These are phyloP conservation scores for Callospermophilus lateralis DNA, from an alignment of 2,113 vertebrate genomes.

Conservation along the genomic window DNA sequence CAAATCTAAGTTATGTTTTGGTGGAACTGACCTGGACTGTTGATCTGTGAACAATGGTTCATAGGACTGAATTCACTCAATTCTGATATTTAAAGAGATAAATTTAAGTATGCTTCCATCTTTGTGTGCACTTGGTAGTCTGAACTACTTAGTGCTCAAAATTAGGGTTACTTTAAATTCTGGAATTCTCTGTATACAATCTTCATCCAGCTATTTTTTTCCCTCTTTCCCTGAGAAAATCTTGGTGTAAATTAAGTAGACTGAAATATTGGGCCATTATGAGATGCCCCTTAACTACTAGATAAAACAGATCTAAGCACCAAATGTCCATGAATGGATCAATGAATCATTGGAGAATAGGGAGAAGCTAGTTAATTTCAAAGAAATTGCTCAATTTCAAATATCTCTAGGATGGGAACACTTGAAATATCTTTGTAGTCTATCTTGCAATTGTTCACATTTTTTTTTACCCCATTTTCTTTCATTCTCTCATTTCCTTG, in stretches of 20 bases:
- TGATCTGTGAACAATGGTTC: background rate
- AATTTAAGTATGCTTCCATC: constrained; percentile 37
- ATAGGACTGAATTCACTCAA: background rate
- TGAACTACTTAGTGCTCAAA: constrained; percentile 49
- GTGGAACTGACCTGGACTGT: background rate
- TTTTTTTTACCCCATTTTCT: background rate
- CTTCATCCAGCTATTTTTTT: background rate
- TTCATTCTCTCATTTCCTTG: background rate
- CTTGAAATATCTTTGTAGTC: background rate
- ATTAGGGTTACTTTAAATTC: constrained; percentile 43
- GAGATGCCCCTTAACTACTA: background rate
- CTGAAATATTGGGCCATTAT: background rate
- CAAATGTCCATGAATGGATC: background rate
- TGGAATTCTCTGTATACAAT: background rate
- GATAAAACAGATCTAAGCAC: background rate
- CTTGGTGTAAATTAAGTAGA: constrained; percentile 15
- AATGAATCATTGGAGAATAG: background rate
- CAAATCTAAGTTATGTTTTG: constrained; percentile 7
- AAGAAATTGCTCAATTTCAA: background rate
- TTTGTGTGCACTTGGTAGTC: background rate
- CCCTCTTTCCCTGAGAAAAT: background rate
- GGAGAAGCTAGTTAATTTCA: background rate
- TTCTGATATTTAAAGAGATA: constrained; percentile 49
- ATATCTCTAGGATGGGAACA: background rate
- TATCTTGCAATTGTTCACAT: background rate